Evolutionary conservation across 2,113 vertebrate genomes (phyloP), one percentile per base, ranked within the genome.

Genomic region (Halcyon malimbica): DNA sequence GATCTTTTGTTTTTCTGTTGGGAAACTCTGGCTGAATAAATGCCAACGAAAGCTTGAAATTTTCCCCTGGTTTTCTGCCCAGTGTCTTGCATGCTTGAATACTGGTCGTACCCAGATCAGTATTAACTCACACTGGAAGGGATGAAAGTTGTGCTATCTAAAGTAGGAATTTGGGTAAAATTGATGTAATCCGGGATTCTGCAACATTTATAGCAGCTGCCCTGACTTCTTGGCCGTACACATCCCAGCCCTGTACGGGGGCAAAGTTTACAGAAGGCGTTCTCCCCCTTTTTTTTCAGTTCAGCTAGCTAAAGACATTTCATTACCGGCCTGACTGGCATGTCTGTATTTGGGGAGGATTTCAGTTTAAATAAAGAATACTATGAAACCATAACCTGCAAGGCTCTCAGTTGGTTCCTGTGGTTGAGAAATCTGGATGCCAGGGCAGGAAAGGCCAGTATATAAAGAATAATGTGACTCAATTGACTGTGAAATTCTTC

Each of bases 401-500:
- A 13, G 51, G 35, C 78, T 83, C 9, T 92, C 35, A 8, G 60
- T 84, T 63, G 67, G 28, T 81, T 79, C 1, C 0, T 20, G 6
- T 79, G 59, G 63, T 46, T 80, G 87, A 62, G 77, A 65, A 93
- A 89, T 89, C 92, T 87, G 95, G 88, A 82, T 57, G 57, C 44
- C 73, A 73, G 80, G 65, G 70, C 41, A 87, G 88, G 79, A 92
- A 87, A 78, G 62, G 42, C 68, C 62, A 73, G 68, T 75, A 28
- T 42, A 77, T 84, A 71, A 84, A 87, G 89, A 95, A 91, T 82
- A 95, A 94, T 29, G 54, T 73, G 92, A 54, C 69, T 96, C 67
- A 94, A 94, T 65, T 82, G 96, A 79, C 94, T 94, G 96, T 94
- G 91, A 97, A 96, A 97, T 94, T 78, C 92, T 87, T 93, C 50